phyloP scores from a whole-genome alignment of 2,888 invertebrate genomes.

The Lasioglossum morio region DNA sequence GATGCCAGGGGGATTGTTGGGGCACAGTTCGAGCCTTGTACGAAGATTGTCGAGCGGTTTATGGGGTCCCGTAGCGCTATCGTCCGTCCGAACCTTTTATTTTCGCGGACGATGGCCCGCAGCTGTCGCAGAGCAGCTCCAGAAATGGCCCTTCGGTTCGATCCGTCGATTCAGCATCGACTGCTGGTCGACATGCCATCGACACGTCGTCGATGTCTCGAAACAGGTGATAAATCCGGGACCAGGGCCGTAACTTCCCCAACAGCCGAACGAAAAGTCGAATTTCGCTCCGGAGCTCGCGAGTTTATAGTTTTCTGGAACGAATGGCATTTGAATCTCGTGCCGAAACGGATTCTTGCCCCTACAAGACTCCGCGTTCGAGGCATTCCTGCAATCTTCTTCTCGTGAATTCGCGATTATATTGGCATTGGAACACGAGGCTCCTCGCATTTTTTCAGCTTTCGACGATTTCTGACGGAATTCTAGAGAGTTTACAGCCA shows the following conservation, averaged over 20 bases:
- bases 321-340: constrained; percentile 31
- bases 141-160: constrained; percentile 52
- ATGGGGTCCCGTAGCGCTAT: constrained; percentile 47
- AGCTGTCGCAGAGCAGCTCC: constrained; percentile 60
- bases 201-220: constrained; percentile 73
- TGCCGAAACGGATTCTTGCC: background rate
- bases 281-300: constrained; percentile 43
- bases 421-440: background rate
- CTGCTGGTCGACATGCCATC: constrained; percentile 66
- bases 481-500: background rate
- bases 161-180: constrained; percentile 67
- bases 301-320: constrained; percentile 46
- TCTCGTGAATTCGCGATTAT: constrained; percentile 29
- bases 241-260: constrained; percentile 40
- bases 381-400: constrained; percentile 6
- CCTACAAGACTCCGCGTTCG: background rate
- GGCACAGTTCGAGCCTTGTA: background rate
- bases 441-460: background rate
- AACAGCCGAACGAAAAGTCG: constrained; percentile 39
- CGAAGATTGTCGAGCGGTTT: constrained; percentile 56
- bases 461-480: background rate
- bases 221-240: constrained; percentile 73
- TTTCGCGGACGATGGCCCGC: constrained; percentile 62
- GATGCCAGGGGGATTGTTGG: background rate
- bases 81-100: constrained; percentile 64